These are phyloP conservation scores for Clostera curtula DNA, from an alignment of 2,888 invertebrate genomes.

Conservation along the genomic window DNA sequence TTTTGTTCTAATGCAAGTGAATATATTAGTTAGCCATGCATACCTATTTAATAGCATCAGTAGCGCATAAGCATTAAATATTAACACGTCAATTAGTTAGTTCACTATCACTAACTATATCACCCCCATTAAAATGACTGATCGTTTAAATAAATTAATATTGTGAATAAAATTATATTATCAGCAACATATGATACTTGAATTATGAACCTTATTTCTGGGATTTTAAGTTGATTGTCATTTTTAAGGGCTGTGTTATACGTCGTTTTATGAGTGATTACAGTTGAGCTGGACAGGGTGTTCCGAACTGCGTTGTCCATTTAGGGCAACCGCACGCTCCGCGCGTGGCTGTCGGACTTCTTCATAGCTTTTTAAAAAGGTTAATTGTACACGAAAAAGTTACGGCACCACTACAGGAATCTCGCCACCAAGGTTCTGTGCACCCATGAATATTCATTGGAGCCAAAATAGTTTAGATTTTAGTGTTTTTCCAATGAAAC, in stretches of 20 bases:
- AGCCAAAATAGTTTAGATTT: constrained; percentile 49
- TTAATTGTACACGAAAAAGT: constrained; percentile 59
- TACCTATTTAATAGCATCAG: not conserved
- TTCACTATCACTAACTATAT: constrained; percentile 14
- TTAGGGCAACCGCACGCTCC: constrained; percentile 47
- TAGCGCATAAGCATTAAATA: constrained; percentile 7
- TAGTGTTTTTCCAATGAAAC: constrained; percentile 31
- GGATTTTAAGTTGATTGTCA: constrained; percentile 8
- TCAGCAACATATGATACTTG: constrained; percentile 6
- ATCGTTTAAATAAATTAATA: constrained; percentile 15
- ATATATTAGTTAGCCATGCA: too few species aligned
- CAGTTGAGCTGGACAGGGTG: constrained; percentile 19
- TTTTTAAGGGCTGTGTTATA: constrained; percentile 8
- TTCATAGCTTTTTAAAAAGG: constrained; percentile 44
- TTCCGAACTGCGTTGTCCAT: constrained; percentile 30
- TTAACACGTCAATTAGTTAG: constrained; percentile 19
- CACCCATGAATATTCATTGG: constrained; percentile 56
- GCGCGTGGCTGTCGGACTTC: constrained; percentile 54
- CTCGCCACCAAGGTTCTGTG: constrained; percentile 52
- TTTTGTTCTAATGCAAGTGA: too few species aligned
- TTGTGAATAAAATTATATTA: constrained; percentile 19
- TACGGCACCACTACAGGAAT: constrained; percentile 42
- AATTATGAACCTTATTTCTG: constrained; percentile 9
- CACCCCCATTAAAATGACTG: constrained; percentile 12
- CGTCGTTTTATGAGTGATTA: constrained; percentile 10